Base-by-base conservation (phyloP, 2,888 invertebrate species). In the Chelonus formosanus region DNA sequence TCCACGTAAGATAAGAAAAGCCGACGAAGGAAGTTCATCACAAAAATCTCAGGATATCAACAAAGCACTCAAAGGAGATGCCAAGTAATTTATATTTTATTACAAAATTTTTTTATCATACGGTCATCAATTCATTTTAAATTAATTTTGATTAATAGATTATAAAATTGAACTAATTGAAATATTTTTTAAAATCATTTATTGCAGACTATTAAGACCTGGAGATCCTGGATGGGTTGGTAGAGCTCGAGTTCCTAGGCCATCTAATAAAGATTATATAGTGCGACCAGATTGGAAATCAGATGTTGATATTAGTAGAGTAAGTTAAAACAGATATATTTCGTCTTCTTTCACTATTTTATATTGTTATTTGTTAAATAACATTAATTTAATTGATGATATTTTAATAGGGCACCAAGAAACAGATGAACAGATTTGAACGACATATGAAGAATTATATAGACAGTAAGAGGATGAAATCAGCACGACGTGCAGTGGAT, bases 181-280 rank as follows among this genome's bases (percentile, higher is more conserved):
- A 20, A 20, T 20, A 20, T n/a, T 36, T 36, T 35, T 67, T 10
- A 35, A 32, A 7, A 47, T 50, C 5, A 35, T 36, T 32, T 53
- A 50, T 44, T 54, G 31, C 70, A 92, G 92, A 81, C 87, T 90
- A 60, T 85, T 95, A 67, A 88, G 96, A 65, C 98, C 98, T 0
- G 98, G 98, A 67, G 97, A 97, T 82, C 92, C 93, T 72, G 98
- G 98, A 48, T 98, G 96, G 96, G 91, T 97, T 71, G 91, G 92
- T 43, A 88, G 98, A 80, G 98, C 98, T 8, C 88, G 98, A 67
- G 98, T 99, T 65, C 99, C 99, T 32, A 85, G 90, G 81, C 97
- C 97, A 34, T 96, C 97, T 58, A 96, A 92, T 83, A 98, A 96
- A 86, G 98, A 98, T 85, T 99, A 99, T 85, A 93, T 98, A 60